Conservation (phyloP, 2,888 invertebrate species). For the Synergus laeviventris region DNA sequence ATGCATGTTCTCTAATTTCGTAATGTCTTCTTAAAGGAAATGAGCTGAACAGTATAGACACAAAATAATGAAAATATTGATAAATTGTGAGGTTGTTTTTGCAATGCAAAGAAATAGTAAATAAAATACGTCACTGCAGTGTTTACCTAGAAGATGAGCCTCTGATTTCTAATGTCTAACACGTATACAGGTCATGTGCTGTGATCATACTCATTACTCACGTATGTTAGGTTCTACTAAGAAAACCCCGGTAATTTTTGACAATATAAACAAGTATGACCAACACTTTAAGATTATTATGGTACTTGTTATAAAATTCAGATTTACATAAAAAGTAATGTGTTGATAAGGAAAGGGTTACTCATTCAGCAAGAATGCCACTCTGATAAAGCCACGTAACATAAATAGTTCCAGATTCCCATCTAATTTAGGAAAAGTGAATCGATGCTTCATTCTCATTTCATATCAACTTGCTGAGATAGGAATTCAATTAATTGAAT, state of each 20-base stretch:
- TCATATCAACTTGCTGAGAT: not conserved
- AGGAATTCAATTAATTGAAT: not conserved
- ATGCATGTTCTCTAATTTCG: not conserved
- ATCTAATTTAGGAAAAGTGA: too few relatives aligned
- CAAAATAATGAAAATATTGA: not conserved
- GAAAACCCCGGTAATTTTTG: not conserved
- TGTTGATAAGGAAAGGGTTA: not conserved
- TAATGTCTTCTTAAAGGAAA: not conserved
- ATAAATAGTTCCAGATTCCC: too few relatives aligned
- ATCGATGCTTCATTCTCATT: too few relatives aligned
- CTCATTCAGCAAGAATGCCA: not conserved
- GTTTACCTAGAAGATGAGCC: not conserved
- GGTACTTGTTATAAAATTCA: not conserved
- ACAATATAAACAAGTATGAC: not conserved
- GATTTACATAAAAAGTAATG: not conserved
- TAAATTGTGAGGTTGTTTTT: not conserved
- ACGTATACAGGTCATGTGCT: not conserved
- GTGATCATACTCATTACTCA: not conserved
- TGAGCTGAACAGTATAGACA: not conserved
- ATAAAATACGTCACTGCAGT: conserved; percentile 2
- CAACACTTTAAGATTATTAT: not conserved
- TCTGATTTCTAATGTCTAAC: not conserved
- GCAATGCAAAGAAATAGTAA: not conserved
- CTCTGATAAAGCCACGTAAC: too few relatives aligned
- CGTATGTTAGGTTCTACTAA: not conserved